Conservation (phyloP, 2,113 vertebrate genomes). For the Antidorcas marsupialis region DNA sequence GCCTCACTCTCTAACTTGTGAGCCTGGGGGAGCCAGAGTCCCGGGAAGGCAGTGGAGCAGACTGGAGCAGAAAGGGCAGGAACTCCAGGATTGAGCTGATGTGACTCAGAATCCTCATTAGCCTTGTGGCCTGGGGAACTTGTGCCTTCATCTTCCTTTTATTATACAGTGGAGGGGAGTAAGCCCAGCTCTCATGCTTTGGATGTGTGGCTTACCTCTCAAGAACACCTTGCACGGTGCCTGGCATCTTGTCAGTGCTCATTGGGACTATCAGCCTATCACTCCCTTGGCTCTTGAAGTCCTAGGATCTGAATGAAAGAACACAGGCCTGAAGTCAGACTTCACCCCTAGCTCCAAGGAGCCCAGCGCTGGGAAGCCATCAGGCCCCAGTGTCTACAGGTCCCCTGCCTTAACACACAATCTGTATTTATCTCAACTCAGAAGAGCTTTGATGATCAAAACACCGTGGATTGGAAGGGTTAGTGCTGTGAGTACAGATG, state of each 20-base stretch:
- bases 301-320: neutral
- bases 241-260: neutral
- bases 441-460: neutral
- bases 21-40: neutral
- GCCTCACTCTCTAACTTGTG: neutral
- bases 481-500: neutral
- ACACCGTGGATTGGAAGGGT: neutral
- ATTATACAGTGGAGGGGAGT: too few relatives aligned
- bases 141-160: neutral
- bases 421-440: neutral
- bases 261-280: fast-evolving
- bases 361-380: neutral
- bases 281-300: neutral
- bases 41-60: neutral
- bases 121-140: neutral
- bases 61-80: neutral
- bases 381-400: neutral
- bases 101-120: neutral
- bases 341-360: neutral
- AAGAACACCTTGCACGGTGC: fast-evolving
- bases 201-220: neutral
- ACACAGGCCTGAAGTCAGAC: neutral
- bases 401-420: neutral
- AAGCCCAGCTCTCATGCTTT: neutral
- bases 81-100: neutral